phyloP scores from a whole-genome alignment of 1,140 invertebrate species.

The Orius insidiosus region DNA sequence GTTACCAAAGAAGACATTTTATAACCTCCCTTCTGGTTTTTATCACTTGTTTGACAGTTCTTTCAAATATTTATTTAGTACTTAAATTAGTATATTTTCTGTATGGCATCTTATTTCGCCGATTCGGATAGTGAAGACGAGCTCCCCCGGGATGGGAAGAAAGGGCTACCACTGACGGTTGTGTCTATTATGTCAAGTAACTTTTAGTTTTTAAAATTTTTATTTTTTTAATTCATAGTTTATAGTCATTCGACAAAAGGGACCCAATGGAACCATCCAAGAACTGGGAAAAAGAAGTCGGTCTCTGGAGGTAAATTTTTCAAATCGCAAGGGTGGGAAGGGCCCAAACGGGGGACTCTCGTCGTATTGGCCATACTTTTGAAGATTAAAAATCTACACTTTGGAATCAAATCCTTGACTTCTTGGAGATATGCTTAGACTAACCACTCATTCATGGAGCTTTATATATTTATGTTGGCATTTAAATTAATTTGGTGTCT shows the following conservation, averaged over 20 bases:
- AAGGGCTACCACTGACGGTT: constrained; percentile 67
- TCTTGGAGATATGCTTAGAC: too few species aligned
- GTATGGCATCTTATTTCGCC: constrained; percentile 24
- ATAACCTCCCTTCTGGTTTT: too few species aligned
- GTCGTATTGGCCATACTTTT: neutral
- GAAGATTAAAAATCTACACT: neutral
- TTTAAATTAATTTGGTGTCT: too few species aligned
- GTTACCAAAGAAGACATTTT: too few species aligned
- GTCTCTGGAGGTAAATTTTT: constrained; percentile 53
- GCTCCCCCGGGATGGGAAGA: constrained; percentile 86
- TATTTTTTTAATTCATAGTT: constrained; percentile 14
- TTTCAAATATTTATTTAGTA: too few species aligned
- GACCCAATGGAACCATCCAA: constrained; percentile 83
- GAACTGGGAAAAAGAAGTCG: constrained; percentile 67
- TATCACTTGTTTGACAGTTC: too few species aligned
- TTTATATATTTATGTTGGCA: constrained; percentile 8
- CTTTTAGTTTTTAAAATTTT: constrained; percentile 17
- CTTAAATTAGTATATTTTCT: too few species aligned
- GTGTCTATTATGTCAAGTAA: constrained; percentile 84
- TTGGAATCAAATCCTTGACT: too few species aligned
- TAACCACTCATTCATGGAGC: too few species aligned
- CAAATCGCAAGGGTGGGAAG: too few species aligned
- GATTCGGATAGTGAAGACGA: constrained; percentile 89
- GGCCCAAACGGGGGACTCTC: too few species aligned
- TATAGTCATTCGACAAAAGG: constrained; percentile 57